Base-by-base conservation (phyloP, 23 tunicate genomes). In the Diplosoma virens region DNA sequence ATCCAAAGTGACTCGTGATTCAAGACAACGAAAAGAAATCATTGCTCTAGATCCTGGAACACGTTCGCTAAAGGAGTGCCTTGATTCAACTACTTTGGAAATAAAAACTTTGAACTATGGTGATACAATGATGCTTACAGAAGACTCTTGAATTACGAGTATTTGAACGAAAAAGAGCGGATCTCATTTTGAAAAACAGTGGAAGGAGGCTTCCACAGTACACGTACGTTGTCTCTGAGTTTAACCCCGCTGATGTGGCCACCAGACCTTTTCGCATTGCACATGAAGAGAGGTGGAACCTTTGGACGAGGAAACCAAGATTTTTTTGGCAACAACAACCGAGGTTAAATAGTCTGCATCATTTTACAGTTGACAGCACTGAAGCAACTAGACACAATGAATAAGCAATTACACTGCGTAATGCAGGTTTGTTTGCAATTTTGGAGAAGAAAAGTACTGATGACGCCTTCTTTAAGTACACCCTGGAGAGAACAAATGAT, bases 181-280 rank as follows among this genome's bases (percentile, higher is more conserved):
- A 55, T 55, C 63, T 11, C 20, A 55, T 55, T 20, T 20, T 20
- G 24, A 29, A 61, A 22, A 61, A 61, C 69, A 61, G 35, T 27
- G 21, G 21, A 2, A 35, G 69, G 6, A 61, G 30, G 35, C 69
- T 29, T 27, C 69, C 69, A 34, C 69, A n/a, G 9, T 61, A 61
- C 30, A 29, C 11, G 9, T 61, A 61, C 30, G 21, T 61, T 3
- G 23, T 6, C 9, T 26, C 35, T 5, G 35, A 22, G 5, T 22
- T 7, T 5, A 61, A 61, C 35, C 69, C 69, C 21, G 69, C 69
- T 3, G 69, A 61, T 29, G 69, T 26, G 2, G 69, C 69, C 34
- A 61, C 69, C 35, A 18, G 69, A 29, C 69, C 69, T 5, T 61
- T 3, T 61, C 35, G 35, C 35, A 41, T 41, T 14, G 69, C 11